A percentile compares a stretch with the other conserved stretches of the same genome.
These are phyloP conservation scores for Rhinogobio ventralis DNA, from an alignment of 2,797 vertebrate species.

Conservation along the genomic window DNA sequence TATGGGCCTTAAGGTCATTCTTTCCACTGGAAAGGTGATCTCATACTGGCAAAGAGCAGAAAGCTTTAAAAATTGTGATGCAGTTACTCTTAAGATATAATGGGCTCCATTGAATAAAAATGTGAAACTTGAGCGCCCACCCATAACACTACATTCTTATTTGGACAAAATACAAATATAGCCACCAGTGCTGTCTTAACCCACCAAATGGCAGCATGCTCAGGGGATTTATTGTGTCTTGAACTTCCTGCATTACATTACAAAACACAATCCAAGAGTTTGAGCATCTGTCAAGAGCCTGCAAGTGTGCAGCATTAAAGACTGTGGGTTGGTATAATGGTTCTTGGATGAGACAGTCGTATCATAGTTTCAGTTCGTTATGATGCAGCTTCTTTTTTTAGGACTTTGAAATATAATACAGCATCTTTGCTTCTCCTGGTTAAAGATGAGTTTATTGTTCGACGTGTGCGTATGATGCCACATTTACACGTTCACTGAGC, in stretches of 20 bases:
- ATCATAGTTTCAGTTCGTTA: not conserved
- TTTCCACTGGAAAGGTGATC: constrained; percentile 68
- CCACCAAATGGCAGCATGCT: constrained; percentile 64
- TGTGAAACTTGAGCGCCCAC: constrained; percentile 72
- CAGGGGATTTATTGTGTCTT: constrained; percentile 78
- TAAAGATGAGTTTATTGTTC: not conserved
- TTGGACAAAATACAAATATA: constrained; percentile 80
- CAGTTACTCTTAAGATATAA: constrained; percentile 68
- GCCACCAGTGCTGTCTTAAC: constrained; percentile 63
- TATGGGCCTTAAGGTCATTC: constrained; percentile 65
- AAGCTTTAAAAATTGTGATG: constrained; percentile 69
- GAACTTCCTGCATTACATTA: constrained; percentile 64
- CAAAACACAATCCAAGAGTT: constrained; percentile 58
- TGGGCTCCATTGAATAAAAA: constrained; percentile 70
- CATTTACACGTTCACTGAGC: not conserved
- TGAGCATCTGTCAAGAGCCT: constrained; percentile 79
- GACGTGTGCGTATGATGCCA: not conserved
- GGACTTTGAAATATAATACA: constrained; percentile 2
- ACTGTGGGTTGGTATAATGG: not conserved
- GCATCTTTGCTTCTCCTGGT: not conserved
- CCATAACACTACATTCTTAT: constrained; percentile 73
- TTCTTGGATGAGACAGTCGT: constrained; percentile 17
- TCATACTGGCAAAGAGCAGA: constrained; percentile 53
- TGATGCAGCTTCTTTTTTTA: constrained; percentile 2
- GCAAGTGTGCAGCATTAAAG: constrained; percentile 57